phyloP scores from a whole-genome alignment of 2,797 vertebrate genomes.

The Vultur gryphus region DNA sequence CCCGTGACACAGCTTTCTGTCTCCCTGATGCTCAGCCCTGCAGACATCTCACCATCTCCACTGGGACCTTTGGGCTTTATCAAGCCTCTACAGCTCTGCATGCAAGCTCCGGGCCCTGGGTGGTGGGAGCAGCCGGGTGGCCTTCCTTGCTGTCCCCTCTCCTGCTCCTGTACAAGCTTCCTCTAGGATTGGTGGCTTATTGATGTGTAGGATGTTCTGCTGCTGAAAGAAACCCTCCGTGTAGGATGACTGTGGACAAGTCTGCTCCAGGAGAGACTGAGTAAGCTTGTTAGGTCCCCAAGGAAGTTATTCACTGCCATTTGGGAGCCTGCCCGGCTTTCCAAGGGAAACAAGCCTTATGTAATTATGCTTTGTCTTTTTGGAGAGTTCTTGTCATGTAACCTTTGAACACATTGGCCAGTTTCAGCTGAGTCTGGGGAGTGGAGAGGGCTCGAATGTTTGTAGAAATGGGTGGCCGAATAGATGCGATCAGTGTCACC shows the following conservation, averaged over 20 bases:
- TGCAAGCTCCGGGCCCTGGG: rapidly evolving
- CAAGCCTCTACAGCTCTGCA: neutral
- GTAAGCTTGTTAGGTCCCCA: neutral
- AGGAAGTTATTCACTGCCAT: neutral
- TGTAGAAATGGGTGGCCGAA: neutral
- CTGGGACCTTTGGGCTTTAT: neutral
- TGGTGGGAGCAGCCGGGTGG: neutral
- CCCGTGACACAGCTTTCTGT: neutral
- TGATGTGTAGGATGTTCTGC: neutral
- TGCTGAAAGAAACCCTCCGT: neutral
- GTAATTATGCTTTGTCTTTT: neutral
- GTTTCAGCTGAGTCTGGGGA: neutral
- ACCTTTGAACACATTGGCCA: neutral
- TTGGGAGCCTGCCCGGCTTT: neutral
- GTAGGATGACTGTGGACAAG: neutral
- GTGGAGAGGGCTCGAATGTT: neutral
- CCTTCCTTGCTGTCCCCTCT: neutral
- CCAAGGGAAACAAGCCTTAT: neutral
- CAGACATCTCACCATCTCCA: neutral
- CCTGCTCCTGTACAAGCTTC: neutral
- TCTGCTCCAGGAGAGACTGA: neutral
- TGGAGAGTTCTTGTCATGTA: neutral
- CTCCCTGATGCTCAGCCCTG: neutral
- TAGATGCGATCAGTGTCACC: neutral
- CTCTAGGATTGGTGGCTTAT: neutral